phyloP scores from a whole-genome alignment of 2,888 invertebrate species.

The Trichopria drosophilae region DNA sequence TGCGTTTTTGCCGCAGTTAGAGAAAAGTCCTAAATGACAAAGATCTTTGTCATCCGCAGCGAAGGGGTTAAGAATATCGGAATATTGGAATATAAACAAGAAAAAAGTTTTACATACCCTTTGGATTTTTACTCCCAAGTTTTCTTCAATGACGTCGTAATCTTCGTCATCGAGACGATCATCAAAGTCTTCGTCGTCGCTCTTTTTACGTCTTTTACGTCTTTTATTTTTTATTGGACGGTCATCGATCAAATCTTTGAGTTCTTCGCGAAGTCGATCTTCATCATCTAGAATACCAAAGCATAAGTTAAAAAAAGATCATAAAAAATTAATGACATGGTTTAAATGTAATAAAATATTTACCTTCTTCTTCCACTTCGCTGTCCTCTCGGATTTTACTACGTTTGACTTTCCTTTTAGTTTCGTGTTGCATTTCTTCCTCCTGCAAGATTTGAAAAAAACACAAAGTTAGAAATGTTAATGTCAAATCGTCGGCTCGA shows the following conservation, averaged over 20 bases:
- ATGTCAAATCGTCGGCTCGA: neutral
- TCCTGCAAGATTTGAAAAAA: constrained; percentile 41
- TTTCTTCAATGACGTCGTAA: constrained; percentile 96
- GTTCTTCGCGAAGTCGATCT: constrained; percentile 79
- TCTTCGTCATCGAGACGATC: constrained; percentile 97
- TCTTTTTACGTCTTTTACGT: constrained; percentile 79
- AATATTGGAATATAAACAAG: no score
- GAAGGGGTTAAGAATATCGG: no score
- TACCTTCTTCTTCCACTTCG: constrained; percentile 86
- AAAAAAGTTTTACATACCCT: no score
- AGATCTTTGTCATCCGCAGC: no score
- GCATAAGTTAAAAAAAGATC: constrained; percentile 5
- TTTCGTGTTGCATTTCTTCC: constrained; percentile 77
- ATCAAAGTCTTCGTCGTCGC: constrained; percentile 84
- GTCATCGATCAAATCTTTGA: constrained; percentile 94
- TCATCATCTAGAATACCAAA: constrained; percentile 75
- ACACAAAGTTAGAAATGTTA: constrained; percentile 7
- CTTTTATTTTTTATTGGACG: constrained; percentile 89
- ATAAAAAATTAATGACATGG: neutral
- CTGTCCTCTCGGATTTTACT: constrained; percentile 83
- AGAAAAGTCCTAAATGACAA: no score
- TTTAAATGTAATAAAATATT: no score
- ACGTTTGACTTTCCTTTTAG: constrained; percentile 74
- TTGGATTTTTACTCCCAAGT: constrained; percentile 93
- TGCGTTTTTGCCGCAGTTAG: no score